Base-by-base conservation (phyloP, 2,113 vertebrate genomes). In the Ochotona princeps region DNA sequence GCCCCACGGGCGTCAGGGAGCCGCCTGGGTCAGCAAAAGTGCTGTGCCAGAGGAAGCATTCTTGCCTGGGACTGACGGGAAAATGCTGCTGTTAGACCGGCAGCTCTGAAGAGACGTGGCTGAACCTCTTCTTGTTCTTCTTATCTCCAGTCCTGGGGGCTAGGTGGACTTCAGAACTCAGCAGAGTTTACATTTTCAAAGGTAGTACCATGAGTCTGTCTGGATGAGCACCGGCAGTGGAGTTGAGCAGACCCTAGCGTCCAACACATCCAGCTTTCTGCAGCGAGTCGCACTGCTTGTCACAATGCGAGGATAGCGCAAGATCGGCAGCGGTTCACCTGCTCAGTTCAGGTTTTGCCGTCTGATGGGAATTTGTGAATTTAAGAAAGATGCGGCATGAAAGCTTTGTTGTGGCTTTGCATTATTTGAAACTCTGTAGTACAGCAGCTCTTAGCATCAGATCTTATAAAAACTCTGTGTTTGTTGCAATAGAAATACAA, bases 401-500 rank as follows among this genome's bases (percentile, higher is more conserved):
- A 2, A 65, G 30, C 17, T 35, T 72, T 83, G 26, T 83, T 84
- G 25, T 80, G 86, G 6, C 86, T 83, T 91, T 83, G 79, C 15
- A 69, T 69, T 57, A n/a, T 20, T 90, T 20, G 63, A 70, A 38
- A 35, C 15, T 78, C 76, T 79, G 26, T 35, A 85, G 8, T 81
- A 44, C 10, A 70, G 60, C 28, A 57, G 8, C 15, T 92, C 2
- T 60, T 89, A 87, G 38, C 47, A 44, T 54, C 0, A 1, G 47
- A n/a, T n/a, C 72, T 76, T 26, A 2, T 94, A 87, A 93, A 66
- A 70, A 83, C 96, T 74, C 47, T 67, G 9, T 66, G 0, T 83
- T 44, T 95, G 66, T 83, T 32, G 35, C 74, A 97, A 4, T 95
- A 99, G 99, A 99, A 99, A 98, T 99, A 99, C 92, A 99, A 98